These are phyloP conservation scores for Euura lappo DNA, from an alignment of 1,140 invertebrate genomes.

Conservation along the genomic window DNA sequence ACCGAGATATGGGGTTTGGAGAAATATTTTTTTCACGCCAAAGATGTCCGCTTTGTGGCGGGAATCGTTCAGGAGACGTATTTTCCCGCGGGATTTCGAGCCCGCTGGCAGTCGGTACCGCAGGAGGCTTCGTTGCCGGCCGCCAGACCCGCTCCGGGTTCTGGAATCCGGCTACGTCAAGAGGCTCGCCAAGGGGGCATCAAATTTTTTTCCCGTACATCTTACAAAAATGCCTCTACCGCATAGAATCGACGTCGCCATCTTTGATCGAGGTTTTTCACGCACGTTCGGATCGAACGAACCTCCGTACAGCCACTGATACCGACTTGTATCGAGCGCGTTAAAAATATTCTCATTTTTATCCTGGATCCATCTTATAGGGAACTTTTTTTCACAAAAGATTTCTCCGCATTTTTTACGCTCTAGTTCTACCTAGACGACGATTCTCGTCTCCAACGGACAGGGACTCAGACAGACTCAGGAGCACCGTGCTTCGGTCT, in stretches of 20 bases:
- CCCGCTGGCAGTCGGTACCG: background rate
- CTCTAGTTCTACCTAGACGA: constrained; percentile 37
- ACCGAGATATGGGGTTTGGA: constrained; percentile 15
- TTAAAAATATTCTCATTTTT: background rate
- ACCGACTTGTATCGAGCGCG: no score
- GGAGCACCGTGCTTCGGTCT: constrained; percentile 33
- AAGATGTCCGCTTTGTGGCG: background rate
- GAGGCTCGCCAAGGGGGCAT: constrained; percentile 61
- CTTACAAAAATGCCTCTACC: background rate
- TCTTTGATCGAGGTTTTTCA: background rate
- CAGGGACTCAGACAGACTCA: constrained; percentile 46
- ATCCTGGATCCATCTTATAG: background rate
- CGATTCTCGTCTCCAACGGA: constrained; percentile 51
- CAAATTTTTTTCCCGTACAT: constrained; percentile 49
- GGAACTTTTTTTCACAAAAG: background rate
- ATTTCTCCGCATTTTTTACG: background rate
- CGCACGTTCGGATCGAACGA: background rate
- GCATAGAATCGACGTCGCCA: background rate
- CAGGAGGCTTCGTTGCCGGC: constrained; percentile 2
- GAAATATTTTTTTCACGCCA: background rate
- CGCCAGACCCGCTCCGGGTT: constrained; percentile 47
- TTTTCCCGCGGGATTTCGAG: background rate
- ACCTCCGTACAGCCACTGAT: background rate
- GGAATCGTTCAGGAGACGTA: background rate
- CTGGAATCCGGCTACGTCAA: constrained; percentile 58